These are phyloP conservation scores for Bombus huntii DNA, from an alignment of 1,140 invertebrate genomes.

Conservation along the genomic window DNA sequence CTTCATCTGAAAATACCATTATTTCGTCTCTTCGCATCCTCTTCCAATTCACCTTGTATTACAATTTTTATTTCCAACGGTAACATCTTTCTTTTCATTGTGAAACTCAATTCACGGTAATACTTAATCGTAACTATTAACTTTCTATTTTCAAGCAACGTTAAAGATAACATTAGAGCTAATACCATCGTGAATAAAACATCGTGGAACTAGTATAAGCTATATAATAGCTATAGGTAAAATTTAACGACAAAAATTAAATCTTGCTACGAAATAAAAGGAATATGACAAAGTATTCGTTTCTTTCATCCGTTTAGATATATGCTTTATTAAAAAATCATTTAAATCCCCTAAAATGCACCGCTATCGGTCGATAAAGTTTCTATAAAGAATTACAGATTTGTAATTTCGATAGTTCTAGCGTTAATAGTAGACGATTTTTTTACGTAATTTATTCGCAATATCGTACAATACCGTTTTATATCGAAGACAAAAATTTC, in stretches of 20 bases:
- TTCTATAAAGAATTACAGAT: too few relatives aligned
- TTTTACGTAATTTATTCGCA: neutral
- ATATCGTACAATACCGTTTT: neutral
- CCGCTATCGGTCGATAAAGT: too few relatives aligned
- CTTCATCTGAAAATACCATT: neutral
- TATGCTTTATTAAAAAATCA: too few relatives aligned
- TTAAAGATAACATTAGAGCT: neutral
- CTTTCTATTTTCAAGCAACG: neutral
- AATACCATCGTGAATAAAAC: neutral
- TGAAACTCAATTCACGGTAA: neutral
- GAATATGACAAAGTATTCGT: too few relatives aligned
- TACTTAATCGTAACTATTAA: neutral
- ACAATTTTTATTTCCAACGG: neutral
- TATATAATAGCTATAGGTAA: too few relatives aligned
- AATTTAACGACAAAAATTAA: too few relatives aligned
- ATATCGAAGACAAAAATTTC: neutral
- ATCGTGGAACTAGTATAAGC: too few relatives aligned
- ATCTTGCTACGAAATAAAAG: too few relatives aligned
- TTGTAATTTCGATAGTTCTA: too few relatives aligned
- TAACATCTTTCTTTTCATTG: neutral
- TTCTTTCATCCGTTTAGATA: too few relatives aligned
- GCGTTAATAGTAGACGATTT: neutral
- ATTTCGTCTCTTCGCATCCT: neutral
- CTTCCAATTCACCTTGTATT: too few relatives aligned
- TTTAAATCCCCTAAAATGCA: too few relatives aligned